phyloP scores from a whole-genome alignment of 2,888 invertebrate genomes.

The Catocala nupta region DNA sequence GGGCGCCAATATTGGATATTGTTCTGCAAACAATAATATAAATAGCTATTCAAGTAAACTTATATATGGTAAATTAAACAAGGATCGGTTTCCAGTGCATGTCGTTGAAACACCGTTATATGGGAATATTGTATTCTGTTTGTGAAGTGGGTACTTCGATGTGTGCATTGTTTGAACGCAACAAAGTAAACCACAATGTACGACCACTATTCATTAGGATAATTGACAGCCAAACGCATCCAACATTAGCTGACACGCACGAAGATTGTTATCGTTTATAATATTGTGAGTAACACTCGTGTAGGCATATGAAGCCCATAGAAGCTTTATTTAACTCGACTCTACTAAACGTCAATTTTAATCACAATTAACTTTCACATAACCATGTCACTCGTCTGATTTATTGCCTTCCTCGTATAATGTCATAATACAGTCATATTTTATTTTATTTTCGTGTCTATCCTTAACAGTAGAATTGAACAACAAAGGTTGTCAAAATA shows the following conservation, averaged over 20 bases:
- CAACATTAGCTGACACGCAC: conserved; percentile 53
- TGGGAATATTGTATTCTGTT: conserved; percentile 32
- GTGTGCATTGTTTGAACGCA: conserved; percentile 60
- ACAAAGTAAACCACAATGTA: conserved; percentile 67
- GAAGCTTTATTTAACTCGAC: not conserved
- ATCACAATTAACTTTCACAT: no score
- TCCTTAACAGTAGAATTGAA: not conserved
- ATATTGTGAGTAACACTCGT: not conserved
- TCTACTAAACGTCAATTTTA: no score
- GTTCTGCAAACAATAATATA: conserved; percentile 23
- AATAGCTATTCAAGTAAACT: conserved; percentile 24
- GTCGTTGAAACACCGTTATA: conserved; percentile 19
- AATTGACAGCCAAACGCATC: conserved; percentile 69
- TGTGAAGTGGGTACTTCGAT: conserved; percentile 40
- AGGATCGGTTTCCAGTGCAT: not conserved
- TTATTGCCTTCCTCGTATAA: no score
- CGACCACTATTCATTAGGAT: conserved; percentile 70
- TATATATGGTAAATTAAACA: conserved; percentile 33
- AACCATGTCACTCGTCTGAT: no score
- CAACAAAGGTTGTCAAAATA: not conserved
- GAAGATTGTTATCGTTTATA: conserved; percentile 16
- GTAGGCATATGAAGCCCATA: not conserved
- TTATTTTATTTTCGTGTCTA: no score
- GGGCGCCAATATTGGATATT: conserved; percentile 34
- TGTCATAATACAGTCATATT: no score